Conservation (phyloP, 1,140 invertebrate species). For the Ectropis grisescens region DNA sequence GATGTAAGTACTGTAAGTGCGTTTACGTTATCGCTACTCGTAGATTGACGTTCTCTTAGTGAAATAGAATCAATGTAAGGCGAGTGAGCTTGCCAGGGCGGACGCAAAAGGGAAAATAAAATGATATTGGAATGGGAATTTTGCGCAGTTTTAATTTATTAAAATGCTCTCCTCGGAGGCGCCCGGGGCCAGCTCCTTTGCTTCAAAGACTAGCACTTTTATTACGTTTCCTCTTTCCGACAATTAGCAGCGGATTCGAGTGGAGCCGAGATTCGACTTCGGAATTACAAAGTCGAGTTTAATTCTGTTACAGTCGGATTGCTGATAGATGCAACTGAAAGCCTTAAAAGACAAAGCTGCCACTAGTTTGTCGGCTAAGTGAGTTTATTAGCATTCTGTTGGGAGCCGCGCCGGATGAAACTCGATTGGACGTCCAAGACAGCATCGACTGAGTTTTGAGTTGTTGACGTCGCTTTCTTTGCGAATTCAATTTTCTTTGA, state of each 20-base stretch:
- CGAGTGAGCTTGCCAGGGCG: slow-evolving; percentile 22
- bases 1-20: no score
- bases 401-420: slow-evolving; percentile 21
- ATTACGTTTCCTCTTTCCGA: slow-evolving; percentile 59
- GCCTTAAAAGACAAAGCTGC: slow-evolving; percentile 31
- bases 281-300: slow-evolving; percentile 44
- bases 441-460: slow-evolving; percentile 23
- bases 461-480: slow-evolving; percentile 8
- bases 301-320: slow-evolving; percentile 49
- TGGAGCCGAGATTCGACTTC: slow-evolving; percentile 38
- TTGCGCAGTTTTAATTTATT: slow-evolving; percentile 67
- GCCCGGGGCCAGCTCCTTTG: slow-evolving; percentile 47
- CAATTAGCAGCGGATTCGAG: slow-evolving; percentile 53
- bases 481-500: no score
- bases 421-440: slow-evolving; percentile 34
- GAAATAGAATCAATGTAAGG: slow-evolving; percentile 45
- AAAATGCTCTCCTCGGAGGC: slow-evolving; percentile 50
- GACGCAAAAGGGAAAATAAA: slow-evolving; percentile 44
- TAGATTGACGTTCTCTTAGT: slow-evolving; percentile 36
- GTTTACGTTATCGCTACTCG: neutral
- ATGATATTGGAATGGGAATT: slow-evolving; percentile 62
- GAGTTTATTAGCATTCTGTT: slow-evolving; percentile 38
- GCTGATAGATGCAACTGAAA: slow-evolving; percentile 42
- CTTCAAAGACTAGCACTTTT: slow-evolving; percentile 64
- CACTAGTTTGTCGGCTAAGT: slow-evolving; percentile 39